Evolutionary conservation across 2,113 vertebrate genomes (phyloP).

Genomic region (Sisor rabdophorus): DNA sequence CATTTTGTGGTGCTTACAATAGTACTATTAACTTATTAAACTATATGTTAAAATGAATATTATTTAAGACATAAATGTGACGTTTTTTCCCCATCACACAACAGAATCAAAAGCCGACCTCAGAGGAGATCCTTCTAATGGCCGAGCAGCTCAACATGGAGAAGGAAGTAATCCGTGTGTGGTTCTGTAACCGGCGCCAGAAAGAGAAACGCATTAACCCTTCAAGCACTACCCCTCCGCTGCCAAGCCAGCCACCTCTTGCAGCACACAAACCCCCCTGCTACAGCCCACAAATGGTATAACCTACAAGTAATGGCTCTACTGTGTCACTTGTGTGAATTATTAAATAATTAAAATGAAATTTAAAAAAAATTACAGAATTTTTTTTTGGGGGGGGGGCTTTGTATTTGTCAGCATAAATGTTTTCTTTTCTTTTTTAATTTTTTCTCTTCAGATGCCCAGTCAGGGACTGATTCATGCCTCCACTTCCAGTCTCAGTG

Average conservation of each 20-base stretch:
- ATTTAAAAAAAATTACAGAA: too few relatives aligned
- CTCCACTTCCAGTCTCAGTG: constrained; percentile 66
- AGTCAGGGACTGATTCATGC: constrained; percentile 69
- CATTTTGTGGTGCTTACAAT: not conserved
- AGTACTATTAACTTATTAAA: not conserved
- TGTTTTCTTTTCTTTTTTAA: not conserved
- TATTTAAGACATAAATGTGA: too few relatives aligned
- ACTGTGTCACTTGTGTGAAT: not conserved
- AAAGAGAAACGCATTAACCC: constrained; percentile 93
- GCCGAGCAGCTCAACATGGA: constrained; percentile 92
- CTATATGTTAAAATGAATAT: too few relatives aligned
- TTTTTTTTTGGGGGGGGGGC: too few relatives aligned
- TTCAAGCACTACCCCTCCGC: constrained; percentile 79
- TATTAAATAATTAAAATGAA: not conserved
- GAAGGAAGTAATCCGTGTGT: constrained; percentile 91
- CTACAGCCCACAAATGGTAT: constrained; percentile 78
- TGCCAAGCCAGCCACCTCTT: constrained; percentile 73
- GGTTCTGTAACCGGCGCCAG: constrained; percentile 92
- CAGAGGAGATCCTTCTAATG: constrained; percentile 89
- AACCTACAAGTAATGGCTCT: not conserved
- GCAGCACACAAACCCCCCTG: constrained; percentile 74
- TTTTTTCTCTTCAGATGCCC: constrained; percentile 60
- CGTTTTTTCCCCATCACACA: constrained; percentile 2
- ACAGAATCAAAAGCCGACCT: constrained; percentile 94
- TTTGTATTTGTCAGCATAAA: not conserved